Evolutionary conservation across 2,888 invertebrate genomes (phyloP), one percentile per base, ranked within the genome.

Genomic region (Noctuana brunneofusca): DNA sequence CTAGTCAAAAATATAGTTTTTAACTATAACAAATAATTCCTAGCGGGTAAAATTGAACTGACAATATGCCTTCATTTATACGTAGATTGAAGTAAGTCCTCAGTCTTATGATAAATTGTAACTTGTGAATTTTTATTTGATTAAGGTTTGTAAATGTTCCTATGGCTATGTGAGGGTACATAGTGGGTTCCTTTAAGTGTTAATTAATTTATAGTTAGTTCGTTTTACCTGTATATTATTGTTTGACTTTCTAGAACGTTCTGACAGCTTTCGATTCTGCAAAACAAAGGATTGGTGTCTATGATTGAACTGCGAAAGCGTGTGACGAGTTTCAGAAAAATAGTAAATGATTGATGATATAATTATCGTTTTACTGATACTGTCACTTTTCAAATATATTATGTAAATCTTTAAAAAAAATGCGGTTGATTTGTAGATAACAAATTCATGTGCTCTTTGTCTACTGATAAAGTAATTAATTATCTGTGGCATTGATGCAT

Each of bases 31-130:
- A n/a, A n/a, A n/a, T 60, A 60, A 46, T 54, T 60, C 53, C 59
- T 60, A 60, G 59, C 35, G 53, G 52, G 46, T 38, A 62, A 62
- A 56, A 62, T 49, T 38, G 60, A 18, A 60, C 60, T 60, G 60
- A 54, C 32, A 20, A 48, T 32, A 48, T 48, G 54, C 60, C 60
- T 60, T 54, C 46, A 60, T 60, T 54, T 60, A 38, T 60, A 54
- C 60, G 48, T 60, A 54, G 48, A 48, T 48, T 48, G 60, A 54
- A 48, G 60, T 60, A 60, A 60, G 54, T 54, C 60, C 60, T 60
- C 60, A 54, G 60, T 60, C 60, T 60, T 60, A 60, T 54, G 60
- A 54, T 60, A 60, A 43, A 56, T 60, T 38, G 43, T 60, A 54
- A 52, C 11, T 20, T 52, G 52, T 52, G 20, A 11, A 30, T 58